These are phyloP conservation scores for Fundulus diaphanus DNA, from an alignment of 2,797 vertebrate genomes.

Conservation along the genomic window DNA sequence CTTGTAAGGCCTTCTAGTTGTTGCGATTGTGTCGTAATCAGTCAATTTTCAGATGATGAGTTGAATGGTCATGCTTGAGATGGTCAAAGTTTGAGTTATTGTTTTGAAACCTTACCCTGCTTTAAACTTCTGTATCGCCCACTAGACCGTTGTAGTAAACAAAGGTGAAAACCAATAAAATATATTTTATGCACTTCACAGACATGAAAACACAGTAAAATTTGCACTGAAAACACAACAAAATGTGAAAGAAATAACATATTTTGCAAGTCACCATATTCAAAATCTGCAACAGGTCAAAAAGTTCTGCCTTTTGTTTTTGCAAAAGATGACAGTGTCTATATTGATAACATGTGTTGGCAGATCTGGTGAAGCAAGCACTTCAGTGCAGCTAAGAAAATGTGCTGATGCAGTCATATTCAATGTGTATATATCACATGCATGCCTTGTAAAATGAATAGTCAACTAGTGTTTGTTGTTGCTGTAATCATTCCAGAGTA, in stretches of 20 bases:
- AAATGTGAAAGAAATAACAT: neutral
- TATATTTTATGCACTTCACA: too few species aligned
- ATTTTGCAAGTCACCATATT: slow-evolving; percentile 6
- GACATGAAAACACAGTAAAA: too few species aligned
- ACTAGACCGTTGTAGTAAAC: too few species aligned
- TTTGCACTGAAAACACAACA: neutral
- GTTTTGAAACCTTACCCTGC: neutral
- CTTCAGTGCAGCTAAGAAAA: slow-evolving; percentile 34
- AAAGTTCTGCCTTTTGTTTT: slow-evolving; percentile 54
- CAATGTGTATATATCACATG: slow-evolving; percentile 19
- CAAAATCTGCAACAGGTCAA: slow-evolving; percentile 42
- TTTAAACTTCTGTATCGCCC: neutral
- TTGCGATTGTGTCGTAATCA: neutral
- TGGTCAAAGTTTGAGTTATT: neutral
- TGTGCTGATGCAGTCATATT: slow-evolving; percentile 56
- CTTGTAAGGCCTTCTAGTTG: neutral
- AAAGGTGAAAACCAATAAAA: neutral
- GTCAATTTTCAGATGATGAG: neutral
- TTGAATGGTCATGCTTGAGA: neutral
- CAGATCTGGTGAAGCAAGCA: slow-evolving; percentile 39
- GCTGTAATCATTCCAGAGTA: neutral
- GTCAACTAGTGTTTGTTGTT: slow-evolving; percentile 19
- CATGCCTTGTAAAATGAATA: slow-evolving; percentile 14
- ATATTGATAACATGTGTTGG: slow-evolving; percentile 54
- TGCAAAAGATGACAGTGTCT: slow-evolving; percentile 33